Evolutionary conservation across 2,113 vertebrate species (phyloP).

Genomic region (Papio anubis): DNA sequence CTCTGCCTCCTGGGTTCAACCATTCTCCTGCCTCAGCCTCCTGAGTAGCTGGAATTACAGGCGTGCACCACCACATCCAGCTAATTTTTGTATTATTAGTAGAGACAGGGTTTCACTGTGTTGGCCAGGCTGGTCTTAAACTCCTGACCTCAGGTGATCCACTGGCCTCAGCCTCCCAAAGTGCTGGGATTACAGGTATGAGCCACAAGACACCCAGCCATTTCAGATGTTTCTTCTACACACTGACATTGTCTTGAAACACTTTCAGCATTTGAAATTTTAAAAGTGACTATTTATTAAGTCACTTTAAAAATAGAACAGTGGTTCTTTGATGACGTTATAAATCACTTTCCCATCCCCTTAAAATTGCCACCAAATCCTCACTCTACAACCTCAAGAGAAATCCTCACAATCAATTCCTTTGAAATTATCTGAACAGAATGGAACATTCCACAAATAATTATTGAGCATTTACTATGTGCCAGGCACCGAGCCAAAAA

Average conservation of each 20-base stretch:
- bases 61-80: too few species aligned
- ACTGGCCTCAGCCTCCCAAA: too few species aligned
- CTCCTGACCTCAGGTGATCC: too few species aligned
- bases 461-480: not conserved
- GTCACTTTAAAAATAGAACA: not conserved
- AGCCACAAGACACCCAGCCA: too few species aligned
- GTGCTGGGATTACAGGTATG: too few species aligned
- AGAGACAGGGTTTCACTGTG: too few species aligned
- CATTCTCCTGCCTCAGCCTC: too few species aligned
- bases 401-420: not conserved
- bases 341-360: not conserved
- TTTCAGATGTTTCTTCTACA: not conserved
- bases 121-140: too few species aligned
- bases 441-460: not conserved
- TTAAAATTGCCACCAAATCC: not conserved
- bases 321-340: not conserved
- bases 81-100: too few species aligned
- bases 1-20: too few species aligned
- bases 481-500: not conserved
- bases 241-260: not conserved
- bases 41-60: too few species aligned
- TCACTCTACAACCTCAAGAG: not conserved
- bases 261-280: not conserved
- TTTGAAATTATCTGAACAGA: slow-evolving; percentile 32
- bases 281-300: not conserved